phyloP scores from a whole-genome alignment of 2,113 vertebrate species.

The Lanius collurio region DNA sequence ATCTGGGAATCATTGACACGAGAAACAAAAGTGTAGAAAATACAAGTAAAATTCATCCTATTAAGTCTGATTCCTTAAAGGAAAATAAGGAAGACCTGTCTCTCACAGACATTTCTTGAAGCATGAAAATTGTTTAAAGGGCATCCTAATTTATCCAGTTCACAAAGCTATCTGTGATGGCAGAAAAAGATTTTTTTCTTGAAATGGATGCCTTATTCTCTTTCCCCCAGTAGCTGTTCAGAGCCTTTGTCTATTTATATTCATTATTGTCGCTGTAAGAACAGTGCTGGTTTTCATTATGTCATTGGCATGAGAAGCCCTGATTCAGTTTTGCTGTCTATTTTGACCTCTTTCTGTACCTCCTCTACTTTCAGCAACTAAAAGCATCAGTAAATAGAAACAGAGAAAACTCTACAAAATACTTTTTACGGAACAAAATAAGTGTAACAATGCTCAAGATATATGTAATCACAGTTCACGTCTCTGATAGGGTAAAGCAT shows the following conservation, averaged over 20 bases:
- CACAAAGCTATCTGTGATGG: constrained; percentile 66
- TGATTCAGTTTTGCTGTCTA: constrained; percentile 67
- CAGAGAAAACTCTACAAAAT: constrained; percentile 16
- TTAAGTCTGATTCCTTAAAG: constrained; percentile 38
- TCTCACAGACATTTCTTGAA: constrained; percentile 41
- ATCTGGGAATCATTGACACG: background rate
- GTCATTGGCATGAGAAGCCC: constrained; percentile 65
- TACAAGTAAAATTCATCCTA: background rate
- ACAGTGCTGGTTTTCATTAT: constrained; percentile 72
- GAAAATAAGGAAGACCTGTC: constrained; percentile 25
- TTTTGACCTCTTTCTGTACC: constrained; percentile 56
- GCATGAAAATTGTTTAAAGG: constrained; percentile 59
- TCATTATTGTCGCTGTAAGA: constrained; percentile 69
- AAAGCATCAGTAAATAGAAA: constrained; percentile 49
- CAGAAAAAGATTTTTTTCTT: constrained; percentile 70
- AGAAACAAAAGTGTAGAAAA: background rate
- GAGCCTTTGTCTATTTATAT: constrained; percentile 66
- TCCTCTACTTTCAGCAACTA: constrained; percentile 17
- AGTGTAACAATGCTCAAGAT: background rate
- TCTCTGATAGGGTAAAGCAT: background rate
- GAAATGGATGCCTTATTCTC: constrained; percentile 63
- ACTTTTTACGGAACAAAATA: constrained; percentile 11
- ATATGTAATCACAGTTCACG: background rate
- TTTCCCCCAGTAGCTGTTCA: constrained; percentile 59
- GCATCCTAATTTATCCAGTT: constrained; percentile 59